Evolutionary conservation across 2,113 vertebrate genomes (phyloP), one percentile per base, ranked within the genome.

Genomic region (Pomatostomus ruficeps): DNA sequence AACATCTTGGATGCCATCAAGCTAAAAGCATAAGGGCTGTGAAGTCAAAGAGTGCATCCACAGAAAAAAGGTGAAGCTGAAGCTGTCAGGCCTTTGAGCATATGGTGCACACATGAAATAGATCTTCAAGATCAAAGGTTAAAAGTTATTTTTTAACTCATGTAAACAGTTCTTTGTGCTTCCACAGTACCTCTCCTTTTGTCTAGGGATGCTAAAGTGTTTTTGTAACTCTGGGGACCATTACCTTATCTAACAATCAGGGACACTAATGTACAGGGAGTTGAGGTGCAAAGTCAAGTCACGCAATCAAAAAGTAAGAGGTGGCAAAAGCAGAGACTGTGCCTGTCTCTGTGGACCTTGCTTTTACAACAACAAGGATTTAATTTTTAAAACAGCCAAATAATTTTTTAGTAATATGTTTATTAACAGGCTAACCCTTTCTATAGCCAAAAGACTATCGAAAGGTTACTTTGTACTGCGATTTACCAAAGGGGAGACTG

Each of bases 141-240:
- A 83, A 67, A 95, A 97, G 95, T 95, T 96, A 96, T 86, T 94
- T 96, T 95, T 96, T 94, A 97, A 93, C 95, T 94, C 79, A 83
- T 80, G 88, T 93, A 96, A 96, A 95, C 79, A 94, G 67, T 88
- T 88, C 82, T 77, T 93, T 91, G 75, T 83, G 85, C 71, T 89
- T 83, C 75, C 67, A 88, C 15, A 40, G 70, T 85, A 84, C 74
- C 74, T 95, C 92, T 93, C 63, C 88, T 94, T 96, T 96, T 96
- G 82, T 94, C 52, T 67, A 48, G 61, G 82, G 82, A 93, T 94
- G 92, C 93, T 86, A 74, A 94, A 88, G 72, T 1, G 4, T 54
- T 96, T 93, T 81, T 25, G 31, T 77, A 62, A 63, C 55, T 82
- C 66, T 63, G 48, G 67, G 84, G 36, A 83, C 59, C 78, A 93